Evolutionary conservation across 2,888 invertebrate genomes (phyloP).

Genomic region (Pilophorus perplexus): DNA sequence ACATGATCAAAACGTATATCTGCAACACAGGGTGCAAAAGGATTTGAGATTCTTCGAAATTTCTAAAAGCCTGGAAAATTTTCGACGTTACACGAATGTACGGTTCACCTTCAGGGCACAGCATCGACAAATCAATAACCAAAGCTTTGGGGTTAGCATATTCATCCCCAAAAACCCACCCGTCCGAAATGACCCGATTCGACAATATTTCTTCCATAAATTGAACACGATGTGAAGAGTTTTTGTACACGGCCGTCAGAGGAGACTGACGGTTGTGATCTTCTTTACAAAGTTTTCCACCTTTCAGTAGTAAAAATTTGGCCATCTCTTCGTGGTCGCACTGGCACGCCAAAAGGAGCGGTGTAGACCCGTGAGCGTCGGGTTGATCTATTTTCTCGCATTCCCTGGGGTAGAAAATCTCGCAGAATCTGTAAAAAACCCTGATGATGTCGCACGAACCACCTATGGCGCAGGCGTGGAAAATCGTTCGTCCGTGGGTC

Average conservation of each 20-base stretch:
- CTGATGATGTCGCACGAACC: not conserved
- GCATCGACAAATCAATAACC: not conserved
- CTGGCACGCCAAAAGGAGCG: not conserved
- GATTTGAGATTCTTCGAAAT: not conserved
- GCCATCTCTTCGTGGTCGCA: conserved; percentile 1
- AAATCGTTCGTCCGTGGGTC: not conserved
- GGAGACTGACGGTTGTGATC: not conserved
- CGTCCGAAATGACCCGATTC: not conserved
- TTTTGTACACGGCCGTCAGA: not conserved
- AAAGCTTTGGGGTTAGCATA: not conserved
- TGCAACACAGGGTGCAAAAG: not conserved
- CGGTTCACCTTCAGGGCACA: not conserved
- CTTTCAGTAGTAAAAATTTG: conserved; percentile 12
- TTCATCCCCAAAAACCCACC: not conserved
- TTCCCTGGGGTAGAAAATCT: not conserved
- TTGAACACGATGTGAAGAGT: not conserved
- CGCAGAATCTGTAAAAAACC: conserved; percentile 10
- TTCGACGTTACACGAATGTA: not conserved
- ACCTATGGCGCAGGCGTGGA: conserved; percentile 1
- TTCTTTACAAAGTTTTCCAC: not conserved
- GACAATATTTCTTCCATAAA: not conserved
- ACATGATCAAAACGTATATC: not conserved
- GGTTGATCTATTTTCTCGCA: not conserved
- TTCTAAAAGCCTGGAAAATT: not conserved
- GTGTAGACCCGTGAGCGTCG: not conserved